Evolutionary conservation across 2,888 invertebrate species (phyloP), one percentile per base, ranked within the genome.

Genomic region (Hypselothyrea guttata): DNA sequence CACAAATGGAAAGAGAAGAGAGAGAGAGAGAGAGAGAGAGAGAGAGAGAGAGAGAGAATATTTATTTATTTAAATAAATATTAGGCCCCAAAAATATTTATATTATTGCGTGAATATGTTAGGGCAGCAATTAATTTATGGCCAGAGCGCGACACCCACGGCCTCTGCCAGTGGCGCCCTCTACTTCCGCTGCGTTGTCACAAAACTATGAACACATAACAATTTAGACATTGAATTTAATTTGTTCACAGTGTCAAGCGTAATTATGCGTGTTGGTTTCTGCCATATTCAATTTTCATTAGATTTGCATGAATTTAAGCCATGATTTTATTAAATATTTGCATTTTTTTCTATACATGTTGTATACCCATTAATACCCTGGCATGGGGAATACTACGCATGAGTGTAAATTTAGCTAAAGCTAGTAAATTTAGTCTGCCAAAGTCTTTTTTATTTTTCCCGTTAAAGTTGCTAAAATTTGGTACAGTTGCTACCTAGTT

Each of bases 71-170:
- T 35, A 49, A 38, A 54, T 44, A 40, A 46, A 58, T 44, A 58
- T 63, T 64, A 44, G 49, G 28, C 34, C 28, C 34, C n/a, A 58
- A 64, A 54, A 37, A 5, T 51, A 16, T 16, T 4, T 61, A 28
- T 35, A 41, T 37, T 55, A 46, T 49, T 58, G 31, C 47, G 27
- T 48, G 46, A 59, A 60, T 65, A 48, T 53, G 49, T 60, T 56
- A 69, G 65, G 65, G 49, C 49, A 56, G 46, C 71, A 65, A 61
- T 61, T 60, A 60, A 65, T 70, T 61, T 70, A 60, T 70, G 55
- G 12, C 48, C 13, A n/a, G 18, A 22, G 22, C 22, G 22, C 22
- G 2, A 22, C 5, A 22, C n/a, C n/a, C 3, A 22, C 3, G 22
- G 22, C 22, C 3, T 2, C n/a, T 5, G n/a, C 9, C n/a, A 38